Conservation (phyloP, 2,113 vertebrate genomes). For the Anarrhichthys ocellatus region DNA sequence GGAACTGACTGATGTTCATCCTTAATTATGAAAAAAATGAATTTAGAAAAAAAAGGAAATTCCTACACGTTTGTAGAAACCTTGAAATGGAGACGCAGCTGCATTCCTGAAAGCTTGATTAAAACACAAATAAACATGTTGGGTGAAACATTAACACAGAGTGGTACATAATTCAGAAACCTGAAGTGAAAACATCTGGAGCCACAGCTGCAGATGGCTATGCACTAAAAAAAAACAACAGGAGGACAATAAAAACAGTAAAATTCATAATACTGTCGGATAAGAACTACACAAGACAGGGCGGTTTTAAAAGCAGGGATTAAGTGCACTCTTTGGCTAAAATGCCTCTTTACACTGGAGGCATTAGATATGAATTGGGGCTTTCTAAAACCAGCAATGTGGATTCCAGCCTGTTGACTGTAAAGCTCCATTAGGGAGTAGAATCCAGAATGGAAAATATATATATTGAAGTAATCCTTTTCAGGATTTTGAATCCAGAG, state of each 20-base stretch:
- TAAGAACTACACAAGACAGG: constrained; percentile 47
- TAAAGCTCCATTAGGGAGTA: constrained; percentile 47
- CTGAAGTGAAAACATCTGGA: constrained; percentile 66
- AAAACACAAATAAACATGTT: constrained; percentile 10
- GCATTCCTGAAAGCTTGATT: background rate
- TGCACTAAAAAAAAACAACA: constrained; percentile 24
- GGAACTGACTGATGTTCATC: background rate
- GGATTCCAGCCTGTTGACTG: constrained; percentile 41
- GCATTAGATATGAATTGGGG: constrained; percentile 53
- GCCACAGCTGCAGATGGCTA: constrained; percentile 49
- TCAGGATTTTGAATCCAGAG: constrained; percentile 36
- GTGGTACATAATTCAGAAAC: constrained; percentile 56
- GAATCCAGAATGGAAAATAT: constrained; percentile 14
- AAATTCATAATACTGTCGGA: constrained; percentile 35
- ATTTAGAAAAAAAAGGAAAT: background rate
- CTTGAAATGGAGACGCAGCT: background rate
- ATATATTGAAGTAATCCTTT: constrained; percentile 32
- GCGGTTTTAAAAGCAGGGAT: constrained; percentile 55
- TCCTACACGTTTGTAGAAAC: background rate
- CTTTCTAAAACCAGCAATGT: constrained; percentile 37
- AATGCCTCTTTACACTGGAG: constrained; percentile 47
- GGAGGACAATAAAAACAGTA: constrained; percentile 21
- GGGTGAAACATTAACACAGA: constrained; percentile 50
- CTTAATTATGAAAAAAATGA: background rate
- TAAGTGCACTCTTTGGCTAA: constrained; percentile 54